These are phyloP conservation scores for Urophycis tenuis DNA, from an alignment of 2,797 vertebrate species.

Conservation along the genomic window DNA sequence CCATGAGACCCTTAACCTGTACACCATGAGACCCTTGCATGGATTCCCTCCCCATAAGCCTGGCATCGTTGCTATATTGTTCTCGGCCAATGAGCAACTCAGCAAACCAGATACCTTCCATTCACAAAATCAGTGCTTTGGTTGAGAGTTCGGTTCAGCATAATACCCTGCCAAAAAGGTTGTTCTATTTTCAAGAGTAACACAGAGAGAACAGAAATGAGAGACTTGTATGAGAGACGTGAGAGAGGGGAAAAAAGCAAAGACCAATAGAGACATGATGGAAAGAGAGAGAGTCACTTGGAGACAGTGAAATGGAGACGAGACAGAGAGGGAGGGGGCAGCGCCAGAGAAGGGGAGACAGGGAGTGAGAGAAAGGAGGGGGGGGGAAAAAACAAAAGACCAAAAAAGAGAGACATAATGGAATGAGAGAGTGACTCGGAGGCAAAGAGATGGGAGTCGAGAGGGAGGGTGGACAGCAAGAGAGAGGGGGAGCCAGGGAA, in stretches of 20 bases:
- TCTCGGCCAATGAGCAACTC: not conserved
- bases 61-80: not conserved
- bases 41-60: not conserved
- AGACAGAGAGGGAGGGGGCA: not conserved
- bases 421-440: not conserved
- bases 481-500: conserved; percentile 1
- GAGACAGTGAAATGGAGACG: not conserved
- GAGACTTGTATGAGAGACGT: not conserved
- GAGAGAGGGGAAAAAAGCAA: not conserved
- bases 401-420: not conserved
- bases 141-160: not conserved
- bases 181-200: not conserved
- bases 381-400: not conserved
- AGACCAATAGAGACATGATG: not conserved
- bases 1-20: too few relatives aligned
- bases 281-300: not conserved
- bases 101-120: not conserved
- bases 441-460: not conserved
- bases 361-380: conserved; percentile 3
- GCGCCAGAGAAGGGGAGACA: not conserved
- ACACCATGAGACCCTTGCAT: too few relatives aligned
- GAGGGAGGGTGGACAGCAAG: not conserved
- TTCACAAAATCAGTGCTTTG: not conserved
- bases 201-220: not conserved
- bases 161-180: not conserved